These are phyloP conservation scores for Notoglanidium macrostoma DNA, from an alignment of 2,797 vertebrate species.

Conservation along the genomic window DNA sequence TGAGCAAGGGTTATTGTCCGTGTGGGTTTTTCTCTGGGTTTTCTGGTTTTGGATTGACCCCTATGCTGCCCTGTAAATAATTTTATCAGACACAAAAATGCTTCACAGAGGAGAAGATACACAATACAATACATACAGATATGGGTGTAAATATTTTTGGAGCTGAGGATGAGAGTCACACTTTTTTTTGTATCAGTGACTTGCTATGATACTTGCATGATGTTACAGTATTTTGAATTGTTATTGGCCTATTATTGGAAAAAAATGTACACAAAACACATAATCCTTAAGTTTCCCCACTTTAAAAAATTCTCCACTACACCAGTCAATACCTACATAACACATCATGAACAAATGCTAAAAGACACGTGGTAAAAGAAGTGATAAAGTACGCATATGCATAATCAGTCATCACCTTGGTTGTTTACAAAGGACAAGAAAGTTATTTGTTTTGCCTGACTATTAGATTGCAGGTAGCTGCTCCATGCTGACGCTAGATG, in stretches of 20 bases:
- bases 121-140: neutral
- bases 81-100: neutral
- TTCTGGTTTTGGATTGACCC: neutral
- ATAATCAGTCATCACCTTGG: neutral
- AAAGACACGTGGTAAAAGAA: neutral
- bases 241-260: too few relatives aligned
- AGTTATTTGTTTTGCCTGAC: slow-evolving; percentile 42
- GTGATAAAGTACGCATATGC: neutral
- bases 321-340: neutral
- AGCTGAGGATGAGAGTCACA: neutral
- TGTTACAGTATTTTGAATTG: neutral
- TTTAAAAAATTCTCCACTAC: neutral
- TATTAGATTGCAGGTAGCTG: slow-evolving; percentile 50
- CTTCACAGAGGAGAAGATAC: neutral
- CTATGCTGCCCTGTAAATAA: neutral
- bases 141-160: neutral
- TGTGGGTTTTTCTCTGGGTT: neutral
- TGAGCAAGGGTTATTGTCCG: neutral
- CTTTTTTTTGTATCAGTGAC: neutral
- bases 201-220: neutral
- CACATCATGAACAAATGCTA: neutral
- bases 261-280: neutral
- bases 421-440: neutral
- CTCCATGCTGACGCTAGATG: slow-evolving; percentile 28
- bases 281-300: neutral